Evolutionary conservation across 2,888 invertebrate species (phyloP), one percentile per base, ranked within the genome.

Genomic region (Chironomus riparius): DNA sequence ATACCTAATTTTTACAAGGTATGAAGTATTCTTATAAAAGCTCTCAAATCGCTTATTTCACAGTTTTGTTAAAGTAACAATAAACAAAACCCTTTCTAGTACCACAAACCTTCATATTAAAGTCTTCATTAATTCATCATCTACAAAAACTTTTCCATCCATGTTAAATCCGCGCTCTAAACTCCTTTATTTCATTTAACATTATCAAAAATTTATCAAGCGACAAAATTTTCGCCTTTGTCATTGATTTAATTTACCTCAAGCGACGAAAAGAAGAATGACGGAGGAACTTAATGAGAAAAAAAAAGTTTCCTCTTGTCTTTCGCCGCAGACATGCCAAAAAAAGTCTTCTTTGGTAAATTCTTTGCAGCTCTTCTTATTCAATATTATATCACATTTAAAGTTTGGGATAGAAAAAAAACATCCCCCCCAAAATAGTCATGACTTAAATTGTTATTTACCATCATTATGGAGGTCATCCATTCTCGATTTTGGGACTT

Each of bases 191-290:
- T 38, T 38, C 38, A 38, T 38, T 38, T 38, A 38, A 38, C 10
- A 38, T 38, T 38, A 38, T 38, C 38, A 38, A 65, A 65, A 65
- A 21, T 65, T 65, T 65, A 65, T 65, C 65, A 65, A 65, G 65
- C 24, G 65, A 65, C 65, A 24, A 65, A 65, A 65, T 65, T 65
- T 56, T 56, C 56, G 56, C 56, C 56, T 56, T 65, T 65, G 65
- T 24, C 24, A 65, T 65, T 65, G 65, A 65, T 65, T 65, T 65
- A 65, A 65, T 65, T 65, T 24, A 65, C 65, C 65, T 24, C 65
- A 15, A 56, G 56, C 56, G 56, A 56, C 15, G 15, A 56, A 56
- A 56, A 56, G 18, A 56, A 56, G 15, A 56, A 38, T 38, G 38
- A 38, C 7, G 38, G 18, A 56, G 18, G n/a, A 56, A 18, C 56